A percentile compares a stretch with the other conserved stretches of the same genome.
These are phyloP conservation scores for Karalla daura DNA, from an alignment of 2,797 vertebrate species.

Conservation along the genomic window DNA sequence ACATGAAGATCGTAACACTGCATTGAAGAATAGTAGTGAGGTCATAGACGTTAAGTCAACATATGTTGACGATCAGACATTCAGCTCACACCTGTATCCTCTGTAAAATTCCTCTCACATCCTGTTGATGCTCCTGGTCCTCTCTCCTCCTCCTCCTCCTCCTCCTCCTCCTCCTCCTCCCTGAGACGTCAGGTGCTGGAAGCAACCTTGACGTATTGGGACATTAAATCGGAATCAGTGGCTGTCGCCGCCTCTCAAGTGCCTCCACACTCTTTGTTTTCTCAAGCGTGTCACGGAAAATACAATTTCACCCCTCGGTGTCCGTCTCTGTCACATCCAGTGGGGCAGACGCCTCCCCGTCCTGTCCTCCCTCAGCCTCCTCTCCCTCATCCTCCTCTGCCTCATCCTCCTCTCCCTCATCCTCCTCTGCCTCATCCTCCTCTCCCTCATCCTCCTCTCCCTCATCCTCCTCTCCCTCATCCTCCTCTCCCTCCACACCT, in stretches of 20 bases:
- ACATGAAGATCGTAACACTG: too few relatives aligned
- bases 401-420: conserved; percentile 5
- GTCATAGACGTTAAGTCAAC: too few relatives aligned
- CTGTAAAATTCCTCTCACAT: background rate
- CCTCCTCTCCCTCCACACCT: conserved; percentile 1
- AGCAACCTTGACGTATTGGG: conserved; percentile 75
- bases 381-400: conserved; percentile 9
- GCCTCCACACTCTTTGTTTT: conserved; percentile 68
- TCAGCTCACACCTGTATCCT: background rate
- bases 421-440: conserved; percentile 8
- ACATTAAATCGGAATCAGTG: conserved; percentile 79
- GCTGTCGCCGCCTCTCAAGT: conserved; percentile 65
- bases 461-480: conserved; percentile 5
- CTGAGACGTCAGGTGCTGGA: conserved; percentile 28
- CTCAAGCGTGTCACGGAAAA: conserved; percentile 67
- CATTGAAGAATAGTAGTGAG: too few relatives aligned
- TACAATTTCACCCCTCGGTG: conserved; percentile 59
- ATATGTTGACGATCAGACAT: too few relatives aligned
- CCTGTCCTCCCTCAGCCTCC: too few relatives aligned
- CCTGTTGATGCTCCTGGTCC: conserved; percentile 19
- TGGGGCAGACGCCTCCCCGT: conserved; percentile 26
- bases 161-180: conserved; percentile 54
- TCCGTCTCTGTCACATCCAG: conserved; percentile 64
- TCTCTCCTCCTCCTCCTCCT: conserved; percentile 9
- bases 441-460: conserved; percentile 4